Base-by-base conservation (phyloP, 2,797 vertebrate species). In the Acestrorhynchus altus region DNA sequence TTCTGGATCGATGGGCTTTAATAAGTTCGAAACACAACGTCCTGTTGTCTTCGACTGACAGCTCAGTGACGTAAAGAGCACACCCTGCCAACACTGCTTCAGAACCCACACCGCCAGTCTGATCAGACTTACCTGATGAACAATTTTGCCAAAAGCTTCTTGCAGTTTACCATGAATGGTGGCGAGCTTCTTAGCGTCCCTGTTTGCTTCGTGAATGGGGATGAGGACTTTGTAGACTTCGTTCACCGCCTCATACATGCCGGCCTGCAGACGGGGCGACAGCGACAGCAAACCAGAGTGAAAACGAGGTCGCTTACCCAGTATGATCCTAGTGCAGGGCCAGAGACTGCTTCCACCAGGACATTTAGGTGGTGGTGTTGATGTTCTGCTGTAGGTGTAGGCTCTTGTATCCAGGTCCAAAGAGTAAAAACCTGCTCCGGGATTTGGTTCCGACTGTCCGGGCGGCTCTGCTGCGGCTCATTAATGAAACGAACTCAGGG, bases 81-180 rank as follows among this genome's bases (percentile, higher is more conserved):
- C 49, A 51, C 22, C 54, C 8, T 44, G 24, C 26, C 47, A n/a
- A 18, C 39, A 2, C 63, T 39, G 42, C 66, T 26, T 22, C 28
- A 47, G 57, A 10, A 54, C 16, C 31, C 31, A 35, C 44, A 26
- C 22, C 22, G 10, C 15, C 11, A 65, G 40, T 20, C 39, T 7
- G 60, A 79, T 72, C 40, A n/a, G 35, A 79, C 86, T 98, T 97
- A 99, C 98, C 98, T 99, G 98, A 84, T 98, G 97, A 69, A 99
- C 97, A 72, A 99, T 98, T 95, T 99, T 99, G 93, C 95, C 95
- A 95, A 99, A 99, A 13, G 98, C 98, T 90, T 99, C 97, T 87
- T 99, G 98, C 60, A 99, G 98, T 99, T 99, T 99, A 95, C 98
- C 97, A 93, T 99, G 98, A 94, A 99, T 98, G 82, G 96, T 94